Evolutionary conservation across 2,888 invertebrate species (phyloP).

Genomic region (Caenorhabditis wallacei): DNA sequence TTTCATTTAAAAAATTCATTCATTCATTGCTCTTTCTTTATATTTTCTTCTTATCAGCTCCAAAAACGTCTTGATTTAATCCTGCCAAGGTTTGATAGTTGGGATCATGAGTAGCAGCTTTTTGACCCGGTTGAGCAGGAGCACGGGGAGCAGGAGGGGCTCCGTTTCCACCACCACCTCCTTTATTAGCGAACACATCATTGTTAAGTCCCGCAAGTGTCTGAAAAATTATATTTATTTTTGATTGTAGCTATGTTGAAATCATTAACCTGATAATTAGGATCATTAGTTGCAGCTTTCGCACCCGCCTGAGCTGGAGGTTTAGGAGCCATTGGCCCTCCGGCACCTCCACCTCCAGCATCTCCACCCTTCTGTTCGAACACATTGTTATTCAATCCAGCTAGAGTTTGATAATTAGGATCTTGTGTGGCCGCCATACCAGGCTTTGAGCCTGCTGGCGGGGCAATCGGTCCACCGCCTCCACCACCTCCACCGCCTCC

Average conservation of each 20-base stretch:
- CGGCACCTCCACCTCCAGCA: slow-evolving; percentile 7
- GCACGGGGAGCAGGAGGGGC: slow-evolving; percentile 44
- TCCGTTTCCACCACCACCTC: slow-evolving; percentile 43
- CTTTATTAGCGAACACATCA: slow-evolving; percentile 30
- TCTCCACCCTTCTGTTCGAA: slow-evolving; percentile 29
- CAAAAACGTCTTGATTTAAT: slow-evolving; percentile 53
- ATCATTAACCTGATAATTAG: slow-evolving; percentile 29
- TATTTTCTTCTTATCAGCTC: slow-evolving; percentile 34
- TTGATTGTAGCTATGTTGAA: neutral
- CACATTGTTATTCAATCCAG: slow-evolving; percentile 35
- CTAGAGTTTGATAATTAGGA: slow-evolving; percentile 60
- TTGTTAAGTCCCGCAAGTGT: slow-evolving; percentile 56
- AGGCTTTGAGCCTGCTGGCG: slow-evolving; percentile 36
- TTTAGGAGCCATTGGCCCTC: slow-evolving; percentile 9
- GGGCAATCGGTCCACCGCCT: slow-evolving; percentile 18
- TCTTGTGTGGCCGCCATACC: slow-evolving; percentile 61
- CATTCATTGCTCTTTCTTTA: neutral
- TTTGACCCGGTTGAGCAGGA: slow-evolving; percentile 34
- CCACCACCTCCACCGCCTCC: neutral
- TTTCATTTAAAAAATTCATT: neutral
- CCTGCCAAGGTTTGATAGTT: slow-evolving; percentile 67
- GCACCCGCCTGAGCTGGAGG: slow-evolving; percentile 14
- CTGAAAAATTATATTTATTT: neutral
- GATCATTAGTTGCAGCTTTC: slow-evolving; percentile 35
- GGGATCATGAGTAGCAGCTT: slow-evolving; percentile 59